Conservation (phyloP, 2,113 vertebrate species). For the Nesogale talazaci region DNA sequence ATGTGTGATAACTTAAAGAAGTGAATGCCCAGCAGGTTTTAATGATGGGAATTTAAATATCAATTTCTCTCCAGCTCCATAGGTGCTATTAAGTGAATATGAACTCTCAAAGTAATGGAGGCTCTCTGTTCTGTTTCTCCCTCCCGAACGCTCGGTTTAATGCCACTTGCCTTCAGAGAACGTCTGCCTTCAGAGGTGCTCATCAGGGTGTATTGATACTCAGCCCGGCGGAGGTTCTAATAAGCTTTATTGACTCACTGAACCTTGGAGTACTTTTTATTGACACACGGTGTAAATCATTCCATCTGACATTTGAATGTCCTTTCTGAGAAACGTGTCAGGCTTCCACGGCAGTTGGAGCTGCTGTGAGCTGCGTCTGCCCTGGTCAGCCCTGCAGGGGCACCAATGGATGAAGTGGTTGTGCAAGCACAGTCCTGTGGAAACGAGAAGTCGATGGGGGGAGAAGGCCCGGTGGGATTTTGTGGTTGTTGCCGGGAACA, state of each 20-base stretch:
- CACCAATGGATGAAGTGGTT: constrained; percentile 8
- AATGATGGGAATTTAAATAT: background rate
- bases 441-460: background rate
- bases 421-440: background rate
- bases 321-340: constrained; percentile 63
- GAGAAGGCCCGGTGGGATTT: background rate
- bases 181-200: constrained; percentile 47
- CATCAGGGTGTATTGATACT: constrained; percentile 44
- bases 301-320: constrained; percentile 79
- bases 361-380: background rate
- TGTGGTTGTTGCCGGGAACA: no score
- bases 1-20: background rate
- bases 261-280: constrained; percentile 69
- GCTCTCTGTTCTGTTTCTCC: constrained; percentile 55
- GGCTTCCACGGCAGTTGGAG: constrained; percentile 5
- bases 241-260: constrained; percentile 73
- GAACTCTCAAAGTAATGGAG: constrained; percentile 48
- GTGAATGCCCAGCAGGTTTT: constrained; percentile 18
- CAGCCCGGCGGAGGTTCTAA: constrained; percentile 60
- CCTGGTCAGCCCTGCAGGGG: background rate
- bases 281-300: constrained; percentile 70
- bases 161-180: constrained; percentile 55
- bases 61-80: background rate
- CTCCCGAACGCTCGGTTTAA: constrained; percentile 55
- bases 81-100: constrained; percentile 35